Evolutionary conservation across 1,140 invertebrate species (phyloP), one percentile per base, ranked within the genome.

Genomic region (Pseudomyrmex concolor): DNA sequence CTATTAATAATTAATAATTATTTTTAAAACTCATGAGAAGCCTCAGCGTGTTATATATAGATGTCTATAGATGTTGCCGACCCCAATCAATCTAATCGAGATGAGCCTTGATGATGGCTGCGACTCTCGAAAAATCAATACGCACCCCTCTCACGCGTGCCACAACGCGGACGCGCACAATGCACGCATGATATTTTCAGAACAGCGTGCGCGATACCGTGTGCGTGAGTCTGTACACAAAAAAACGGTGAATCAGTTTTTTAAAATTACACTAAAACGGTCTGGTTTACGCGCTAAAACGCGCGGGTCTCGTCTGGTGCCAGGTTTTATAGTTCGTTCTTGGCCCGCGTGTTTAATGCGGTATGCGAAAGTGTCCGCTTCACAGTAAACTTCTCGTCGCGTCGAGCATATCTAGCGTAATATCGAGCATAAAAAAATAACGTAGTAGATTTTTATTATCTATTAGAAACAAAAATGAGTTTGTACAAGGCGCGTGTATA

Each of bases 21-120:
- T 34, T 34, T 34, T 34, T 34, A 34, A 34, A 5, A 34, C 34
- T 34, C 5, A 5, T 1, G 34, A 34, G 34, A 34, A 34, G 34
- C 34, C 34, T 34, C 34, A 34, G 34, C 5, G 34, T 34, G 34
- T 34, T 34, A 34, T 7, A 34, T 34, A 34, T 34, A 34, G 34
- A 34, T 34, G 34, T 34, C 34, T 4, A 34, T 25, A 25, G 25
- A 25, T 34, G 34, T 87, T 68, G 55, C 10, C 57, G 12, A 22
- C 48, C 83, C 48, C 83, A 81, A 89, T 90, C 81, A 86, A 88
- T 89, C 66, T 86, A 86, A 87, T 89, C 84, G 78, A 83, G 71
- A 88, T 72, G 84, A 74, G 50, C 8, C 54, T 51, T 60, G 74
- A 84, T 68, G 51, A 80, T 57, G 48, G 22, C 13, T 8, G 17